Evolutionary conservation across 2,888 invertebrate genomes (phyloP), one percentile per base, ranked within the genome.

Genomic region (Lamproptera curius): DNA sequence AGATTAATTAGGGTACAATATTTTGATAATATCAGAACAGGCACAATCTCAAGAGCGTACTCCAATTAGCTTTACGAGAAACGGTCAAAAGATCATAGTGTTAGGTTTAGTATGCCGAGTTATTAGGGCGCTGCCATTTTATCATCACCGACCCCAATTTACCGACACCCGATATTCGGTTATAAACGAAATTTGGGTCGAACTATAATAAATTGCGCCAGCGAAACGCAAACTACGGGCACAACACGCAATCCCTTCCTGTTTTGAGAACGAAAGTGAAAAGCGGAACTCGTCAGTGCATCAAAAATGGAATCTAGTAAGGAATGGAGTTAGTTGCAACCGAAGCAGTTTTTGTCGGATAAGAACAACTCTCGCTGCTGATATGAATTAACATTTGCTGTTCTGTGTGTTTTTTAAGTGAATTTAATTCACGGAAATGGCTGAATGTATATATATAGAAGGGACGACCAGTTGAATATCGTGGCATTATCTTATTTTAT

Each of bases 111-210:
- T 48, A 26, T 28, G 33, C 42, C 37, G 39, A 34, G 42, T 48
- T 40, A 48, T 37, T 48, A 14, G 48, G 39, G 35, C 48, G 48
- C 38, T 49, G 48, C 48, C 39, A 43, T 49, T 49, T 35, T 39
- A 43, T 49, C 43, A 49, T 49, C 48, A 49, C 43, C 43, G 48
- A 36, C 48, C 48, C 43, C 48, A 43, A 40, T 43, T 34, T 34
- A 17, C 38, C 26, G 38, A 39, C 15, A 40, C 40, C 38, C 38
- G 39, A 28, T 42, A 26, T 20, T 33, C 38, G 37, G n/a, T n/a
- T 26, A 10, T 16, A 38, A 38, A 39, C 42, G 28, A 28, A 36
- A 41, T 42, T 42, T 34, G 42, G 47, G 38, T 38, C 42, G 16
- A 42, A 38, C 38, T 33, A 11, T 48, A 20, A 5, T 47, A n/a